Percentiles rank a stretch among this genome's conserved stretches.
These are phyloP conservation scores for Megalops cyprinoides DNA, from an alignment of 2,797 vertebrate species.

Conservation along the genomic window DNA sequence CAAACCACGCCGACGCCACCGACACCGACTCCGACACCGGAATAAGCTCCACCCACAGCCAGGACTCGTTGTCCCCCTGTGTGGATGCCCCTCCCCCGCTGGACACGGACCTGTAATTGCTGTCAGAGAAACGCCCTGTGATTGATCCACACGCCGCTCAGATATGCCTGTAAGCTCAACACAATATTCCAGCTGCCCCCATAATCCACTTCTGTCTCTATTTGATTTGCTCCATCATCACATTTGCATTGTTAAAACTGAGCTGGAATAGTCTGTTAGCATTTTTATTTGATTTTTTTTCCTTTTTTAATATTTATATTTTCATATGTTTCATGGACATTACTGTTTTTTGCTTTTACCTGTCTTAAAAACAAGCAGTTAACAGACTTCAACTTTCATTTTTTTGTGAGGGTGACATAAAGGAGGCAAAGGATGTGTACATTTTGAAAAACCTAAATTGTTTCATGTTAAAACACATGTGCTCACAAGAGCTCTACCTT, in stretches of 20 bases:
- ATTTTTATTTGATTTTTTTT: constrained; percentile 10
- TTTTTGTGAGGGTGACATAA: too few relatives aligned
- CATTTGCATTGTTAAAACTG: background rate
- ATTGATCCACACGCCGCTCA: background rate
- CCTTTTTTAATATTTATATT: constrained; percentile 7
- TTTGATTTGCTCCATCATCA: background rate
- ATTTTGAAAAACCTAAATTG: background rate
- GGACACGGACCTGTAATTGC: constrained; percentile 70
- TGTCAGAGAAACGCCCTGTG: background rate
- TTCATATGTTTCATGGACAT: background rate
- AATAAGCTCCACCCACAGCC: constrained; percentile 96
- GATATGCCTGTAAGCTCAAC: background rate
- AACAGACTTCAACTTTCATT: too few relatives aligned
- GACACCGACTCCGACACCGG: constrained; percentile 98
- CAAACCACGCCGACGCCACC: constrained; percentile 78
- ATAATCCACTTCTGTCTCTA: background rate
- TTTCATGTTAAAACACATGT: background rate
- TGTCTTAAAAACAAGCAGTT: background rate
- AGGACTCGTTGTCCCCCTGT: constrained; percentile 87
- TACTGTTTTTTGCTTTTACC: background rate
- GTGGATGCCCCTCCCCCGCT: constrained; percentile 72
- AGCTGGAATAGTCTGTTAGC: background rate
- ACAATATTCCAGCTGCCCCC: background rate
- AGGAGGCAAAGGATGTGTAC: too few relatives aligned
- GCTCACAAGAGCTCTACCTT: background rate